Percentiles rank a stretch among this genome's conserved stretches.
phyloP scores from a whole-genome alignment of 2,113 vertebrate species.

The Dasyornis broadbenti region DNA sequence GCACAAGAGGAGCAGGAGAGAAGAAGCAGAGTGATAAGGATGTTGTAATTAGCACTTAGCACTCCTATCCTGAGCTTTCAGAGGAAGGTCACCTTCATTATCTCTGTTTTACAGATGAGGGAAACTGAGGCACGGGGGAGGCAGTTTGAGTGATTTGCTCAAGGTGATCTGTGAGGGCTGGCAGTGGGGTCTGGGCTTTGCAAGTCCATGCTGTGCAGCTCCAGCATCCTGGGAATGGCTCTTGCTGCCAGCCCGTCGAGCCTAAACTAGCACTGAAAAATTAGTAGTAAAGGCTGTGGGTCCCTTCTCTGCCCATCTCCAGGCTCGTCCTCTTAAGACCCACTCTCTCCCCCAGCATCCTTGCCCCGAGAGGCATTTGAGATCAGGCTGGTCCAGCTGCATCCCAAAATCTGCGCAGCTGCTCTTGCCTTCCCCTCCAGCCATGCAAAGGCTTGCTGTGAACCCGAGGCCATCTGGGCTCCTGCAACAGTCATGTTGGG shows the following conservation, averaged over 20 bases:
- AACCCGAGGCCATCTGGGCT: background rate
- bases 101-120: background rate
- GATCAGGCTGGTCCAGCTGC: background rate
- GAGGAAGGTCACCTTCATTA: conserved; percentile 14
- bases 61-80: background rate
- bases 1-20: background rate
- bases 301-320: background rate
- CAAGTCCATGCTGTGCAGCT: accelerated
- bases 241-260: accelerated
- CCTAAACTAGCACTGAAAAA: background rate
- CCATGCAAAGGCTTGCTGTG: background rate
- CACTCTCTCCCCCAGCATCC: background rate
- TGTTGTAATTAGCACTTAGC: background rate
- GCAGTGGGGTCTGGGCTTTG: accelerated
- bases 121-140: background rate
- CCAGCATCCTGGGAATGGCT: background rate
- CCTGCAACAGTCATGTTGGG: background rate
- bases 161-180: background rate
- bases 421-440: background rate
- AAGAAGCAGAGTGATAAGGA: background rate
- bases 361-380: background rate
- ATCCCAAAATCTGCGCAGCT: background rate
- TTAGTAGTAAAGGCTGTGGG: accelerated
- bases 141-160: background rate
- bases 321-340: background rate